Evolutionary conservation across 1,140 invertebrate species (phyloP).

Genomic region (Drosophila subobscura): DNA sequence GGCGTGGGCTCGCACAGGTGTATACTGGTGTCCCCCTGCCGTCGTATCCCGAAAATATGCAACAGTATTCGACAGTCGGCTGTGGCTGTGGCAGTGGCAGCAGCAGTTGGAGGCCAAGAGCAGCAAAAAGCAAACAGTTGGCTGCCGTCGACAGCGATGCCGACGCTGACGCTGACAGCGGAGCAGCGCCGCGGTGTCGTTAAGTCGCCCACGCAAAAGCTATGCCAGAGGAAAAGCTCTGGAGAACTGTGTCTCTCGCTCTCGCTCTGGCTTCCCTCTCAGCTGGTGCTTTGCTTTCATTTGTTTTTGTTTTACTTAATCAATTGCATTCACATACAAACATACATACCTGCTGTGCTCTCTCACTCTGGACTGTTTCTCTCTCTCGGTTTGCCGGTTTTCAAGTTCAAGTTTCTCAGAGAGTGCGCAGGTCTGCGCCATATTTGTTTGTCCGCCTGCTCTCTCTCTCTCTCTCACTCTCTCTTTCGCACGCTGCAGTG

Average conservation of each 20-base stretch:
- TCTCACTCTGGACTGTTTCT: conserved; percentile 1
- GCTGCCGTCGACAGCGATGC: conserved; percentile 54
- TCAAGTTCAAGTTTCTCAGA: conserved; percentile 76
- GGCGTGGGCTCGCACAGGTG: conserved; percentile 14
- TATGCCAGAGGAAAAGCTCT: conserved; percentile 14
- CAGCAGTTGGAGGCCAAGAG: conserved; percentile 31
- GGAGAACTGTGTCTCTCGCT: conserved; percentile 13
- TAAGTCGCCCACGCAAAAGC: conserved; percentile 79
- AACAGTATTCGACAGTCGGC: conserved; percentile 57
- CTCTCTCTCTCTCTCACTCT: conserved; percentile 14
- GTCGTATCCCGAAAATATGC: conserved; percentile 69
- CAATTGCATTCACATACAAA: conserved; percentile 8
- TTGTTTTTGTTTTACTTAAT: conserved; percentile 32
- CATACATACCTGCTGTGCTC: conserved; percentile 26
- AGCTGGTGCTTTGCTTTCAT: conserved; percentile 11
- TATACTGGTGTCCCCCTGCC: conserved; percentile 10
- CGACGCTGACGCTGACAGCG: conserved; percentile 20
- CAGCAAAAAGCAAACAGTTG: conserved; percentile 78
- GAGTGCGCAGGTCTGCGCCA: conserved; percentile 75
- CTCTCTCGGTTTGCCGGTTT: conserved; percentile 50
- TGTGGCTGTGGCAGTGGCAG: conserved; percentile 38
- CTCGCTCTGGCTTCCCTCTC: conserved; percentile 11
- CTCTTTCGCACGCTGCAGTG: conserved; percentile 27
- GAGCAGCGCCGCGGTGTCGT: not conserved
- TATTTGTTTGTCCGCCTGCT: conserved; percentile 51